A percentile compares a stretch with the other conserved stretches of the same genome.
Evolutionary conservation across 2,888 invertebrate species (phyloP).

Genomic region (Cosmopolites sordidus): DNA sequence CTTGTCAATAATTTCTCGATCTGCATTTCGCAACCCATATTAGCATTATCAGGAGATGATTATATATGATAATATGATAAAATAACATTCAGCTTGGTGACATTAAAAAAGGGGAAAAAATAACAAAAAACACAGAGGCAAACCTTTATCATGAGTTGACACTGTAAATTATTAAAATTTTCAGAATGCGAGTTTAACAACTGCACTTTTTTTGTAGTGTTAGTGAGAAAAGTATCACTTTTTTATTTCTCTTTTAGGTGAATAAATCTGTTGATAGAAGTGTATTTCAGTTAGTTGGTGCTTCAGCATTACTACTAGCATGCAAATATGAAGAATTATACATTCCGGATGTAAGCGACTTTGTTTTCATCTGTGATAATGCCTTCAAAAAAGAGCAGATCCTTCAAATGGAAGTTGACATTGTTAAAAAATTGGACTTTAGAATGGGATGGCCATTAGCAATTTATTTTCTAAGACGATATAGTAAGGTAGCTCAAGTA

Average conservation of each 20-base stretch:
- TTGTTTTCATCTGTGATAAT: slow-evolving; percentile 86
- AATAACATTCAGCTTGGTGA: too few relatives aligned
- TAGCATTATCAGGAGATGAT: too few relatives aligned
- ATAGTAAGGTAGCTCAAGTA: slow-evolving; percentile 59
- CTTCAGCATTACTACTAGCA: slow-evolving; percentile 85
- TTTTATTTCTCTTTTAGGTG: slow-evolving; percentile 60
- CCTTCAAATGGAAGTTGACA: slow-evolving; percentile 74
- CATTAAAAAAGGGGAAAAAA: too few relatives aligned
- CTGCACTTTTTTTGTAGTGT: too few relatives aligned
- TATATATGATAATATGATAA: too few relatives aligned
- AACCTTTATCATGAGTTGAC: too few relatives aligned
- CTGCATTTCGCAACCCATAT: too few relatives aligned
- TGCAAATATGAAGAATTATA: slow-evolving; percentile 95
- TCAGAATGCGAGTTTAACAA: too few relatives aligned
- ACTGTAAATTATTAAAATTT: too few relatives aligned
- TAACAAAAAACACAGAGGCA: too few relatives aligned
- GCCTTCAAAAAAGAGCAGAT: slow-evolving; percentile 77
- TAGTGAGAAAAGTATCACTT: neutral
- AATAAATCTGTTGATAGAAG: slow-evolving; percentile 39
- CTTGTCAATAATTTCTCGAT: too few relatives aligned
- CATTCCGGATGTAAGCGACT: slow-evolving; percentile 81
- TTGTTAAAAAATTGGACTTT: slow-evolving; percentile 72
- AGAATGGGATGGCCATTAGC: slow-evolving; percentile 82
- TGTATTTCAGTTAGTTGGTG: slow-evolving; percentile 79
- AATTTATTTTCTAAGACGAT: slow-evolving; percentile 82